Evolutionary conservation across 1,140 invertebrate genomes (phyloP).

Genomic region (Daktulosphaira vitifoliae): DNA sequence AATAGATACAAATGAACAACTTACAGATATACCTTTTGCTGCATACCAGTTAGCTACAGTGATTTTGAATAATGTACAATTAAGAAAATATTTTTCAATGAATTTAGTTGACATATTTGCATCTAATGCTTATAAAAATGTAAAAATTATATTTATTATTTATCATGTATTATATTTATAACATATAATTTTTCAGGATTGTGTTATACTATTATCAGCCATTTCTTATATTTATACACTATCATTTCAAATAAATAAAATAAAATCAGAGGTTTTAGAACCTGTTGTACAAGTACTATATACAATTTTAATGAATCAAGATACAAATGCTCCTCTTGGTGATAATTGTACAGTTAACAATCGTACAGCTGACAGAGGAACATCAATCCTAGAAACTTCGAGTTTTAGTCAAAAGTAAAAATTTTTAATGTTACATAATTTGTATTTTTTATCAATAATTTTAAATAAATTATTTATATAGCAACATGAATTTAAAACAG

Average conservation of each 20-base stretch:
- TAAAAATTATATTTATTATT: background rate
- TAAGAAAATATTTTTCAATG: conserved; percentile 6
- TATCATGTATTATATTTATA: background rate
- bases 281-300: conserved; percentile 11
- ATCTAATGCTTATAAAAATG: conserved; percentile 9
- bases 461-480: background rate
- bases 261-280: background rate
- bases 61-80: background rate
- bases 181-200: conserved; percentile 1
- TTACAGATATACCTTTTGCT: conserved; percentile 9
- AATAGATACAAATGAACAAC: conserved; percentile 7
- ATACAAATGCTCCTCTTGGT: background rate
- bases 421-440: background rate
- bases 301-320: background rate
- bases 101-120: conserved; percentile 1
- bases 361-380: background rate
- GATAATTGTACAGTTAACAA: background rate
- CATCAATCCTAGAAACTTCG: background rate
- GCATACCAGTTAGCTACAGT: background rate
- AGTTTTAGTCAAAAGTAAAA: background rate
- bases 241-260: conserved; percentile 7
- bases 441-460: no score
- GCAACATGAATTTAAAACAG: background rate
- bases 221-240: conserved; percentile 3
- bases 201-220: background rate